These are phyloP conservation scores for Chironomus riparius DNA, from an alignment of 2,888 invertebrate species.

Conservation along the genomic window DNA sequence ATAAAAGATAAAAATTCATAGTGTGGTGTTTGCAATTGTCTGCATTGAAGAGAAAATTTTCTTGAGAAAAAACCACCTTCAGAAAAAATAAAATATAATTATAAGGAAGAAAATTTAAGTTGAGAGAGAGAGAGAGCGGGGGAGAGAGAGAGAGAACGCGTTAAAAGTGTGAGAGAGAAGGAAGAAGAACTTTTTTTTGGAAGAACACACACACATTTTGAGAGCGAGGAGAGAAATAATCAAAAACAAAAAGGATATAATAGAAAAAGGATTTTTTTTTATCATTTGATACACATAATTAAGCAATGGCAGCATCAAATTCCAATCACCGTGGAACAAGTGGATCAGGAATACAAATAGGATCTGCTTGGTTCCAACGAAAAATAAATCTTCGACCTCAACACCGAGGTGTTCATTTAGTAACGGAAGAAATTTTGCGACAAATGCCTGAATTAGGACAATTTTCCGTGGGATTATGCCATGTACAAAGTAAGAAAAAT, in stretches of 20 bases:
- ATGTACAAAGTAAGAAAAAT: conserved; percentile 84
- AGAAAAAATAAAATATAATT: background rate
- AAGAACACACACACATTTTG: background rate
- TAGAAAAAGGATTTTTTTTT: conserved; percentile 3
- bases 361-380: conserved; percentile 97
- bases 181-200: background rate
- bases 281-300: background rate
- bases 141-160: conserved; percentile 13
- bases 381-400: conserved; percentile 93
- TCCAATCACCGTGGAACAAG: conserved; percentile 67
- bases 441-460: conserved; percentile 90
- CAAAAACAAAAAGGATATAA: background rate
- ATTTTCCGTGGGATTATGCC: conserved; percentile 91
- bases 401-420: conserved; percentile 93
- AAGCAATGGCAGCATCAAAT: conserved; percentile 36
- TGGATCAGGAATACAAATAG: conserved; percentile 81
- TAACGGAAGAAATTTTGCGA: conserved; percentile 91
- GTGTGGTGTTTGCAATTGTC: background rate
- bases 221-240: background rate
- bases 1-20: conserved; percentile 34
- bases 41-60: background rate
- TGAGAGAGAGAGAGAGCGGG: background rate
- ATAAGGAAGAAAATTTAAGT: conserved; percentile 3
- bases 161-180: conserved; percentile 13
- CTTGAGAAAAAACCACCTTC: background rate